Percentiles rank a stretch among this genome's conserved stretches.
Evolutionary conservation across 2,888 invertebrate genomes (phyloP).

Genomic region (Diploptera punctata): DNA sequence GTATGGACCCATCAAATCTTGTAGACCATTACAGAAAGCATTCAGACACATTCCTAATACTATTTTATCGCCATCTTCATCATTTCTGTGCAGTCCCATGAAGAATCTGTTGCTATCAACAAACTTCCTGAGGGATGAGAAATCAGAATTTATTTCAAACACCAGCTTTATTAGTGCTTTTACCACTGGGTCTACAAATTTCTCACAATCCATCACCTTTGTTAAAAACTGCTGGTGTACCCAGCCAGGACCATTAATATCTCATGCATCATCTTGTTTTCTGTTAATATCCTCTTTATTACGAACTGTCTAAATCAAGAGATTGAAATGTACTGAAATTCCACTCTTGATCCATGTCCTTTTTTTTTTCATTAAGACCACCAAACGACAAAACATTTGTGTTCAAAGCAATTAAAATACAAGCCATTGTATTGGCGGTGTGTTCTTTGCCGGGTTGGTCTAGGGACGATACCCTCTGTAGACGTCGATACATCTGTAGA

Average conservation of each 20-base stretch:
- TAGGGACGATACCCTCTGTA: too few relatives aligned
- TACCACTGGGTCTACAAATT: conserved; percentile 72
- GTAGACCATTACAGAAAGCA: conserved; percentile 80
- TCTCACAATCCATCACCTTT: conserved; percentile 51
- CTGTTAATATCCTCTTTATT: too few relatives aligned
- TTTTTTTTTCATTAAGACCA: too few relatives aligned
- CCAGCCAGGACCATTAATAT: conserved; percentile 70
- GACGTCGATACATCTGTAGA: too few relatives aligned
- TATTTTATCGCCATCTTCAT: too few relatives aligned
- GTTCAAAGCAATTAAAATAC: too few relatives aligned
- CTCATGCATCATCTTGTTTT: conserved; percentile 71
- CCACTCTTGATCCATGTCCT: too few relatives aligned
- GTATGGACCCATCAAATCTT: conserved; percentile 74
- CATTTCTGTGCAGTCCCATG: background rate
- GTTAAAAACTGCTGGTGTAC: conserved; percentile 55
- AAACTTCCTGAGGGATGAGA: conserved; percentile 69
- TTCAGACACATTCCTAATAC: conserved; percentile 73
- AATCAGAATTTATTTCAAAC: conserved; percentile 65
- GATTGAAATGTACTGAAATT: too few relatives aligned
- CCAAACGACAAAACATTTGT: too few relatives aligned
- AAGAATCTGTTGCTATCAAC: conserved; percentile 58
- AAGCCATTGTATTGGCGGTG: too few relatives aligned
- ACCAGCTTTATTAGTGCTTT: conserved; percentile 66
- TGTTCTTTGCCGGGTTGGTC: too few relatives aligned
- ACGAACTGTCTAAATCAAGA: too few relatives aligned